Base-by-base conservation (phyloP, 2,888 invertebrate genomes). In the Hirtodrosophila cameraria region DNA sequence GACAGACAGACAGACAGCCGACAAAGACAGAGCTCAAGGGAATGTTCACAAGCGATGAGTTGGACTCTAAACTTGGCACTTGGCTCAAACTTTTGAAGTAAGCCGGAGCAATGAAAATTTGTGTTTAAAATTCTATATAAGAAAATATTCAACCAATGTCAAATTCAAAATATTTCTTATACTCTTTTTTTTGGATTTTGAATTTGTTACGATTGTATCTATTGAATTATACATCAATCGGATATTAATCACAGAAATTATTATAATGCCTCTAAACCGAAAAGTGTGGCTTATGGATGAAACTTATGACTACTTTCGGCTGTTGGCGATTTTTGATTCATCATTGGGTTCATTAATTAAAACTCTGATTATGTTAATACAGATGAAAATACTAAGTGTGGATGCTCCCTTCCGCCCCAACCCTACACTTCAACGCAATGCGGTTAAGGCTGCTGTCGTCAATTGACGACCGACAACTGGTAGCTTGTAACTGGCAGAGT, bases 41-140 rank as follows among this genome's bases (percentile, higher is more conserved):
- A 64, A 65, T 64, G 66, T 69, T 72, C 72, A 66, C 49, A 73
- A 52, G 72, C 73, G 62, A 79, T 83, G 83, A 79, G 46, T 61
- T 46, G 39, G 43, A 27, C 30, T 41, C 43, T 46, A 38, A 46
- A 52, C 50, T 39, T 58, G 45, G 58, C 43, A 27, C 23, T 53
- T 35, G 35, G 45, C 54, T 70, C 64, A 70, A 41, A 25, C 7
- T 3, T 15, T 2, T 3, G 33, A 50, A 27, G 33, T 30, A 15
- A 48, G 41, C 42, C 50, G 23, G 39, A 52, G 6, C 5, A 13
- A 30, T 48, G 27, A 11, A 50, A 58, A 53, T 46, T 35, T 35
- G 36, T 42, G 28, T 39, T 20, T 27, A n/a, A 13, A 18, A 12
- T 2, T 15, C 3, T 18, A 18, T 18, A 18, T 18, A 18, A n/a